Base-by-base conservation (phyloP, 2,797 vertebrate genomes). In the Pipistrellus nathusii region DNA sequence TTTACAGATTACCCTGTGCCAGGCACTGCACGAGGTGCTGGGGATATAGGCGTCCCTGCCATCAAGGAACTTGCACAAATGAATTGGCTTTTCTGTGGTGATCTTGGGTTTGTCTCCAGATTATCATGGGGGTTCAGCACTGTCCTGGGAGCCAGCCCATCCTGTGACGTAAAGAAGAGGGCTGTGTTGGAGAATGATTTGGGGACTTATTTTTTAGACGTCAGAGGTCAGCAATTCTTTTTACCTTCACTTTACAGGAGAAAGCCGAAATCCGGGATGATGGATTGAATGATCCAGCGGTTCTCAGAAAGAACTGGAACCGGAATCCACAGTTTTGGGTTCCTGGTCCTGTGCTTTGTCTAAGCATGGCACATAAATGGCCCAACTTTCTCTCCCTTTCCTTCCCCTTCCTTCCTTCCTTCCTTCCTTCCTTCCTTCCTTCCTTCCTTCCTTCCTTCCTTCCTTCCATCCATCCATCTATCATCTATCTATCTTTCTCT, bases 61-160 rank as follows among this genome's bases (percentile, higher is more conserved):
- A 35, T 62, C 41, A 27, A 8, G 23, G 68, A 72, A 76, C 17
- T 75, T 73, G 78, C 1, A 6, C 25, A 93, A 62, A 86, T 20
- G 59, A 72, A 80, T 73, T 62, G 55, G 44, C 1, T 30, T 78
- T 88, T 85, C 21, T 72, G 46, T 12, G 32, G 88, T 76, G 72
- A 72, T 35, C 46, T 69, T 55, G 51, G 62, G 25, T 91, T 38
- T 83, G 41, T 78, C 91, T 94, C 83, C 73, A 64, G 96, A 66
- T 91, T 64, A 57, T 81, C 32, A 51, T 71, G 44, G 46, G 32
- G 77, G 7, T 94, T 82, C 53, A 64, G 71, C 64, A 20, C 15
- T 44, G n/a, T 72, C 48, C 30, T 88, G 57, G 72, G 17, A 88
- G 38, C 30, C 55, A 90, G 77, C 7, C 38, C 46, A 68, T 66